These are phyloP conservation scores for Hydrocynus forskahlii DNA, from an alignment of 2,797 vertebrate genomes.

Conservation along the genomic window DNA sequence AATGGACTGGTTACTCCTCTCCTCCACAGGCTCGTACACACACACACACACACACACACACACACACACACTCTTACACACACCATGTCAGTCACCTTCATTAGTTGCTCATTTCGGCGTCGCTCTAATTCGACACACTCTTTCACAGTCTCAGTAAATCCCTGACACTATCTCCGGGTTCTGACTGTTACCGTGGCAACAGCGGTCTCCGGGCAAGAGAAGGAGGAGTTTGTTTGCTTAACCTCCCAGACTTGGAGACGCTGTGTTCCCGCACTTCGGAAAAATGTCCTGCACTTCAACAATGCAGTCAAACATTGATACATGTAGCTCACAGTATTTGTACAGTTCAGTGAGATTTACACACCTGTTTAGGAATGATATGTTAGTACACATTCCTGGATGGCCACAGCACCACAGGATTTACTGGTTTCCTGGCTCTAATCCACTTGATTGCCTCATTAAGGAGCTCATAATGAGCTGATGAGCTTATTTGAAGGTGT, in stretches of 20 bases:
- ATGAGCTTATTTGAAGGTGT: background rate
- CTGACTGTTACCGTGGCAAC: constrained; percentile 49
- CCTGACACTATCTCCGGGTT: constrained; percentile 35
- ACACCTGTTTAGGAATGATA: no score
- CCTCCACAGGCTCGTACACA: constrained; percentile 21
- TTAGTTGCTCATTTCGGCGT: constrained; percentile 47
- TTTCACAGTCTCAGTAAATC: constrained; percentile 49
- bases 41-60: no score
- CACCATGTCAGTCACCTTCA: constrained; percentile 48
- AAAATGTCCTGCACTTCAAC: background rate
- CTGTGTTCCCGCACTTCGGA: background rate
- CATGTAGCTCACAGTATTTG: background rate
- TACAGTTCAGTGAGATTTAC: background rate
- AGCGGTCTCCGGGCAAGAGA: constrained; percentile 16
- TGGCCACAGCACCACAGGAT: background rate
- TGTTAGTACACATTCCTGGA: no score
- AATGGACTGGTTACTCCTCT: background rate
- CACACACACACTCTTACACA: background rate
- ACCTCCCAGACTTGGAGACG: constrained; percentile 11
- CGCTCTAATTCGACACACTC: constrained; percentile 50
- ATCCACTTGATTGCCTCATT: background rate
- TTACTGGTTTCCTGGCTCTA: background rate
- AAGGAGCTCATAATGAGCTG: background rate
- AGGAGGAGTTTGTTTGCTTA: constrained; percentile 22
- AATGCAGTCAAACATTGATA: constrained; percentile 2